Percentiles rank a stretch among this genome's conserved stretches.
Evolutionary conservation across 2,113 vertebrate genomes (phyloP).

Genomic region (Chauna torquata): DNA sequence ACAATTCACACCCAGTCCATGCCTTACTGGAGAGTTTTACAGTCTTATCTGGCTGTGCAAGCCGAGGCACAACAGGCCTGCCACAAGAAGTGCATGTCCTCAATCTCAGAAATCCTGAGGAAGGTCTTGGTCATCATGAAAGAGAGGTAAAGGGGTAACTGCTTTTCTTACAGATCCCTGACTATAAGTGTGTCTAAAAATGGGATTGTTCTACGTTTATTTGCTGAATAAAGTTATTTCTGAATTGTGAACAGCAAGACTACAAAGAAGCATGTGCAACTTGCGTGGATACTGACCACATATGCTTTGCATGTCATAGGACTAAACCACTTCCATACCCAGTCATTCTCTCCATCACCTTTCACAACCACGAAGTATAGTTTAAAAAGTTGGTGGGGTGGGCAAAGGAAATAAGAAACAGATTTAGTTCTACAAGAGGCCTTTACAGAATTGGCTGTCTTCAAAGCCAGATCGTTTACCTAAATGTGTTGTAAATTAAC

Average conservation of each 20-base stretch:
- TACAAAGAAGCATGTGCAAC: background rate
- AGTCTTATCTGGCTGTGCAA: constrained; percentile 90
- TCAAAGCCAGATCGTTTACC: constrained; percentile 58
- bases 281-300: background rate
- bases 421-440: constrained; percentile 55
- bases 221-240: background rate
- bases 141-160: constrained; percentile 77
- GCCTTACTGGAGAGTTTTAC: constrained; percentile 89
- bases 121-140: constrained; percentile 68
- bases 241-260: background rate
- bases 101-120: constrained; percentile 82
- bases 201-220: background rate
- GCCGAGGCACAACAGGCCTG: constrained; percentile 83
- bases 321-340: background rate
- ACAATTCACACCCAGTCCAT: constrained; percentile 88
- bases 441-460: constrained; percentile 54
- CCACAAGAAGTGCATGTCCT: constrained; percentile 92
- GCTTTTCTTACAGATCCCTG: background rate
- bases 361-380: background rate
- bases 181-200: background rate
- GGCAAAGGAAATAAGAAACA: constrained; percentile 62
- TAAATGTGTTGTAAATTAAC: constrained; percentile 75
- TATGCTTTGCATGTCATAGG: background rate
- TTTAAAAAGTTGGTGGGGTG: background rate
- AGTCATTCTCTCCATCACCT: background rate